Evolutionary conservation across 2,888 invertebrate species (phyloP), one percentile per base, ranked within the genome.

Genomic region (Temnothorax ravouxi): DNA sequence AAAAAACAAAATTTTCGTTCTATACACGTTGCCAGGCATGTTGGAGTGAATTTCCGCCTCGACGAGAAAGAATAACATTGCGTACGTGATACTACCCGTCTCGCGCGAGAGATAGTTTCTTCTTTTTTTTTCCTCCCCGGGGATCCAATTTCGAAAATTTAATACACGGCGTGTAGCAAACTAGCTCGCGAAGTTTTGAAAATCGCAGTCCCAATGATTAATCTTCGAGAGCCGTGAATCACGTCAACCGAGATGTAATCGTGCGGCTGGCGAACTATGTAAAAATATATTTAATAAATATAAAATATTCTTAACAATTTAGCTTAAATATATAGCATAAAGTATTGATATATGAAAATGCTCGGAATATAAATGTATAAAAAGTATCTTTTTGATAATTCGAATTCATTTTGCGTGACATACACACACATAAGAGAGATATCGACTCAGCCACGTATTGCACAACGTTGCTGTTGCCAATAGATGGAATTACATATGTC

Each of bases 61-160:
- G 61, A 69, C 44, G 62, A 61, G 74, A 75, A 75, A 75, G 81
- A 81, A 75, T 81, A 62, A 75, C 75, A 75, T 76, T 76, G 74
- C 77, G 62, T 62, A 81, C 77, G 81, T 77, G 77, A 77, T 81
- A 82, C 54, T 34, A 77, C 41, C 41, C 77, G 64, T 76, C 50
- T 54, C 41, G 69, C 25, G 21, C n/a, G 44, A 11, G 77, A 81
- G 77, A 64, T 34, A 71, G 56, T 59, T 34, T 71, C 47, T 71
- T 50, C 56, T 66, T 69, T 69, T 69, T 69, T 69, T 69, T 56
- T 38, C 47, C 44, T 21, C 59, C 71, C 34, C 71, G 79, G 11
- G 71, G 71, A 79, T 79, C 59, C 79, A 79, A 79, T 79, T 79
- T 79, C 59, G 79, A 41, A 69, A 79, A 79, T 69, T 79, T 79